Base-by-base conservation (phyloP, 2,797 vertebrate genomes). In the Ptychadena robeensis region DNA sequence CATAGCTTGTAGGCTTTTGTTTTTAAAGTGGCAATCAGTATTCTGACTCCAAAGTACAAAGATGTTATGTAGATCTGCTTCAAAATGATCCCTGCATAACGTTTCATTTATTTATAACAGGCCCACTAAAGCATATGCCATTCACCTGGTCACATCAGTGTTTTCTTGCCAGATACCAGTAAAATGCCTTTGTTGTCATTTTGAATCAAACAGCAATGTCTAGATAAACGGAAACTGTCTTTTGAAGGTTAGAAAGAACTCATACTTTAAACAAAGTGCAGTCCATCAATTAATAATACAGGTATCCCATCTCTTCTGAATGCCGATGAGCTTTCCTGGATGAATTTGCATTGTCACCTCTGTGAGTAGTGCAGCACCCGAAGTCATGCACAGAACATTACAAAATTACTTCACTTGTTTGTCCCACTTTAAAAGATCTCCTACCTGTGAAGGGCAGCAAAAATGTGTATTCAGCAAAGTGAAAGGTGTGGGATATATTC, bases 271-370 rank as follows among this genome's bases (percentile, higher is more conserved):
- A 61, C 59, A 61, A 61, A 61, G 59, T 61, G 59, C 27, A 61
- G 59, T 28, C 12, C 59, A 61, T 61, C 25, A 61, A 61, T 61
- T 61, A 61, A 61, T 61, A 61, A 61, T 28, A 25, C 25, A 61
- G 59, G 59, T 61, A 61, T 61, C 59, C 59, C 59, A 61, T 61
- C 59, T 61, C 9, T n/a, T 2, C 59, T 27, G 59, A 59, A 74
- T 74, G 25, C 15, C 53, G 14, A 61, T 34, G 31, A 74, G 22
- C 34, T 2, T 61, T 74, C 27, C 53, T 34, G 22, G 73, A 61
- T 61, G 25, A 9, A 59, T 38, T 74, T 74, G 34, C 25, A 63
- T 63, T 63, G 34, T 63, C 32, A 63, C 34, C 73, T 75, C 27
- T 63, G 22, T 2, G 15, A 38, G 61, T 48, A 61, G 4, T 18